Percentiles rank a stretch among this genome's conserved stretches.
Evolutionary conservation across 2,888 invertebrate species (phyloP).

Genomic region (Anaspis maculata): DNA sequence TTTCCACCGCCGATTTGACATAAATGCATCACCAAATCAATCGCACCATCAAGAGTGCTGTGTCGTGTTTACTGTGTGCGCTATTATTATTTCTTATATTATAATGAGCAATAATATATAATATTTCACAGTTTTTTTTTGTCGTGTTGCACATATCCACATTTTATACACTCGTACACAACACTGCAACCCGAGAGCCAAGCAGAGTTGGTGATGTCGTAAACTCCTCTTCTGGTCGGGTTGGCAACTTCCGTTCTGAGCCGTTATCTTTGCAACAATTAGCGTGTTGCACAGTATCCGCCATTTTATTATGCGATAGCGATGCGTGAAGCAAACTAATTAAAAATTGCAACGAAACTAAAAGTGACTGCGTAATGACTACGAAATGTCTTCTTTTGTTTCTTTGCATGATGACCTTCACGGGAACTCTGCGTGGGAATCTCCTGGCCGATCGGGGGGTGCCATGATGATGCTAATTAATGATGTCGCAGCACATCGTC

Average conservation of each 20-base stretch:
- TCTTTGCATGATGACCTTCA: constrained; percentile 25
- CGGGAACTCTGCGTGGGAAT: constrained; percentile 33
- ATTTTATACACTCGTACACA: no score
- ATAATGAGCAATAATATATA: no score
- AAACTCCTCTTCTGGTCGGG: constrained; percentile 16
- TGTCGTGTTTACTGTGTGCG: no score
- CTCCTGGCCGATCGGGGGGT: constrained; percentile 28
- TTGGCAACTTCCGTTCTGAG: constrained; percentile 23
- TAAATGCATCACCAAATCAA: no score
- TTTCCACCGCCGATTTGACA: no score
- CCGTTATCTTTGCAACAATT: constrained; percentile 25
- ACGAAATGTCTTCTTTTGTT: constrained; percentile 26
- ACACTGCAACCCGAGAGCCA: no score
- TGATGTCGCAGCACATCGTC: constrained; percentile 25
- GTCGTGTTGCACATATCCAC: constrained; percentile 25
- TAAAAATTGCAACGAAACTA: constrained; percentile 29
- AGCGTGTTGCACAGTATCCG: constrained; percentile 24
- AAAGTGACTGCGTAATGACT: constrained; percentile 36
- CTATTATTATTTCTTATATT: no score
- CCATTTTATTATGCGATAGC: constrained; percentile 27
- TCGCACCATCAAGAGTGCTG: no score
- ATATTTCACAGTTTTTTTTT: constrained; percentile 20
- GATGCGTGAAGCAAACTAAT: constrained; percentile 31
- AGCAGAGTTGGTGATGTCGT: constrained; percentile 17
- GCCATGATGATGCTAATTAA: constrained; percentile 31